Evolutionary conservation across 2,888 invertebrate genomes (phyloP), one percentile per base, ranked within the genome.

Genomic region (Elmis aenea): DNA sequence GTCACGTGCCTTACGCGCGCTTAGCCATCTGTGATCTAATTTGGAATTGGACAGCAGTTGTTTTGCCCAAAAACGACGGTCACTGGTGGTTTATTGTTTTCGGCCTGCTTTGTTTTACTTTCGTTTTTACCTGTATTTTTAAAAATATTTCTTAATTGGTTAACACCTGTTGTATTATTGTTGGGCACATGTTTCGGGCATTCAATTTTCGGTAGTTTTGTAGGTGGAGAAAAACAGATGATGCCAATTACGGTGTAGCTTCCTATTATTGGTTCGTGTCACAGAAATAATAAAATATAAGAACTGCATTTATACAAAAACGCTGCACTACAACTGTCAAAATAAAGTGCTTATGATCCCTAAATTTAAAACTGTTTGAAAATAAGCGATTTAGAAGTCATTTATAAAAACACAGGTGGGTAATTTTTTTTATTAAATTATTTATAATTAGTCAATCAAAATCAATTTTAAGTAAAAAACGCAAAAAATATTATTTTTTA

Each of bases 1-100:
- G 51, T 58, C 59, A 59, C 61, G 61, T 61, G 61, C 60, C 58
- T 56, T 61, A 62, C 60, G 55, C 55, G 55, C 51, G 59, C 57
- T 42, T 18, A 48, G 45, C 59, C 61, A 61, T 61, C 61, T 61
- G 61, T 51, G 57, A 55, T 59, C 58, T 54, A 58, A 60, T 60
- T 59, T 57, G 44, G 46, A 45, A 29, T 46, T 40, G 41, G 42
- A 46, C 58, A 54, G 52, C 59, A 56, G 59, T 58, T 55, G 53
- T 52, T 45, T 30, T 26, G 32, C 31, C 44, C 29, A 11, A 30
- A 40, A 38, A 30, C 28, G 39, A 39, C 38, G 38, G 48, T 45
- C 46, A 39, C 35, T 33, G 33, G 53, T 55, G 52, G 48, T 47
- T 54, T 55, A 55, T 55, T 50, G 55, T 55, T 55, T 49, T 45